Percentiles rank a stretch among this genome's conserved stretches.
Conservation (phyloP, 2,888 invertebrate species). For the Lasioglossum zephyrum region DNA sequence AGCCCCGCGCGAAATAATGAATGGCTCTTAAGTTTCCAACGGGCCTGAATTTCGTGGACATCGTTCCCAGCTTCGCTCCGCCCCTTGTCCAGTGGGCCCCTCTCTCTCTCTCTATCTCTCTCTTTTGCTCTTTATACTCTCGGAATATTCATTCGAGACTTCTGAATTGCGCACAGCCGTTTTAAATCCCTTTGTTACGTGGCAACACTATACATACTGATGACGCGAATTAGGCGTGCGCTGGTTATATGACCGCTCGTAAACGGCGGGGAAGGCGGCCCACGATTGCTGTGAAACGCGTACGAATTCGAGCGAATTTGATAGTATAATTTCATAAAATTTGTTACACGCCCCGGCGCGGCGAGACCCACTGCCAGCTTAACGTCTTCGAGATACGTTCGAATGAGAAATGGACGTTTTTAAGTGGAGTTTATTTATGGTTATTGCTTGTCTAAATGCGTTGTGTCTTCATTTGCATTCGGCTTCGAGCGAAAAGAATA, state of each 20-base stretch:
- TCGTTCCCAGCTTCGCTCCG: slow-evolving; percentile 19
- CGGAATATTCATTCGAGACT: slow-evolving; percentile 62
- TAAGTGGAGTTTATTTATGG: neutral
- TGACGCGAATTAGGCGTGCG: slow-evolving; percentile 49
- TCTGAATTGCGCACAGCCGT: slow-evolving; percentile 45
- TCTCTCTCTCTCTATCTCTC: neutral
- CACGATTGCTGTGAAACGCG: neutral
- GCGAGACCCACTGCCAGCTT: neutral
- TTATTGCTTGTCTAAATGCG: neutral
- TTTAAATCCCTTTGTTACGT: slow-evolving; percentile 56
- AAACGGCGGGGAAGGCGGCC: neutral
- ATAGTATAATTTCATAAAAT: slow-evolving; percentile 12
- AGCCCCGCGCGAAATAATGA: slow-evolving; percentile 65
- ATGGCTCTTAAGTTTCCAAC: slow-evolving; percentile 64
- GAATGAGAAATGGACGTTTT: neutral
- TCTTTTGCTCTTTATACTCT: neutral
- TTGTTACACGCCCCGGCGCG: neutral
- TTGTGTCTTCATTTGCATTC: neutral
- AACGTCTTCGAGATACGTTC: neutral
- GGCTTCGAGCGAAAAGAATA: neutral
- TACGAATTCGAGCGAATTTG: slow-evolving; percentile 1
- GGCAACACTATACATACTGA: slow-evolving; percentile 59
- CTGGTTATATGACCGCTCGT: slow-evolving; percentile 3
- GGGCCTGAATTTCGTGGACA: slow-evolving; percentile 51
- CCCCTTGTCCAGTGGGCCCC: slow-evolving; percentile 28